These are phyloP conservation scores for Drosophila merina DNA, from an alignment of 2,888 invertebrate species.

Conservation along the genomic window DNA sequence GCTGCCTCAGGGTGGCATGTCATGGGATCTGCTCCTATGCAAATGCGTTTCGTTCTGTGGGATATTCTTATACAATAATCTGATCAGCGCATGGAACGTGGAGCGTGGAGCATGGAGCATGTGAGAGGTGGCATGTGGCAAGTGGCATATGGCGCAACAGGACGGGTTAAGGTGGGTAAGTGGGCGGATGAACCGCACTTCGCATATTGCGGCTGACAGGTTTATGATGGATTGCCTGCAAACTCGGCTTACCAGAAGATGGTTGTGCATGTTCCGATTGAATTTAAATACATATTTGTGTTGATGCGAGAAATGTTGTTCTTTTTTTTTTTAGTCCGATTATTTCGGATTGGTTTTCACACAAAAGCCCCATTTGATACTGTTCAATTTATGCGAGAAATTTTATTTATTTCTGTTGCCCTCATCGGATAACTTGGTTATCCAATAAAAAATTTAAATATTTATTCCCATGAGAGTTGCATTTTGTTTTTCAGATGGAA, in stretches of 20 bases:
- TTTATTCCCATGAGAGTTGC: background rate
- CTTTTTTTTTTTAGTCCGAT: conserved; percentile 6
- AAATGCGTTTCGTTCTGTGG: conserved; percentile 35
- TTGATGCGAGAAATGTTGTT: conserved; percentile 16
- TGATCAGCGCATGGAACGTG: conserved; percentile 30
- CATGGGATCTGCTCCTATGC: conserved; percentile 21
- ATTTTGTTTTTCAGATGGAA: background rate
- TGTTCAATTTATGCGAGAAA: conserved; percentile 10
- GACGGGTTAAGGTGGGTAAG: conserved; percentile 13
- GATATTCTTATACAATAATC: conserved; percentile 45
- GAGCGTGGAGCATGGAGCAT: conserved; percentile 8
- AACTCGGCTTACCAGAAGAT: conserved; percentile 5
- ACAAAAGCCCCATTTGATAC: conserved; percentile 4
- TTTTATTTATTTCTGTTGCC: background rate
- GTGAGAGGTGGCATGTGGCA: conserved; percentile 16
- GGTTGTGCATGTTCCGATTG: conserved; percentile 17
- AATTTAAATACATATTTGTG: conserved; percentile 31
- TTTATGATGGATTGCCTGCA: conserved; percentile 32
- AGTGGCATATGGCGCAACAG: conserved; percentile 36
- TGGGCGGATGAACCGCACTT: conserved; percentile 25
- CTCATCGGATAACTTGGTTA: conserved; percentile 4
- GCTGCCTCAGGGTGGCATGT: conserved; percentile 6
- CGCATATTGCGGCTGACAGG: conserved; percentile 38
- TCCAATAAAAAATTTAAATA: conserved; percentile 8
- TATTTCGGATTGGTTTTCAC: conserved; percentile 9